Base-by-base conservation (phyloP, 2,113 vertebrate species). In the Talpa occidentalis region DNA sequence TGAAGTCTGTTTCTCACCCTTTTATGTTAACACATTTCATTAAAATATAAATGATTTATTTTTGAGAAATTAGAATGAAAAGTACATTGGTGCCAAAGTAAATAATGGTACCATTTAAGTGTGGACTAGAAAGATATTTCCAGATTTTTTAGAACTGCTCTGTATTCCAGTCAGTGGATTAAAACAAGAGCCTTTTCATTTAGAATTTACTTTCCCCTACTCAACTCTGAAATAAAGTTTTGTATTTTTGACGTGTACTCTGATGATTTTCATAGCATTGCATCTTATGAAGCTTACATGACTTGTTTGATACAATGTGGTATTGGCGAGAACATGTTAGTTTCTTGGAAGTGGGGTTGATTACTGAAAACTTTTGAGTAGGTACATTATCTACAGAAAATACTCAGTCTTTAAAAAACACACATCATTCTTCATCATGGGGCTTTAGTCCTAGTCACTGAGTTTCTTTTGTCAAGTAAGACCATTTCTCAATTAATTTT, bases 221-320 rank as follows among this genome's bases (percentile, higher is more conserved):
- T 97, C 94, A 98, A 96, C 35, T 96, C 92, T 97, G 97, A 98
- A 97, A 60, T 97, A 95, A 98, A 96, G 69, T 96, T 95, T 94
- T 96, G 87, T 37, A 49, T 77, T 97, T 95, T 96, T 90, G 3
- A 66, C 60, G 54, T 74, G 69, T 88, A 93, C 92, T 76, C 62
- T 10, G 19, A 88, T 81, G 84, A 54, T 90, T 69, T 97, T 93
- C 76, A 83, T 91, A 95, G 88, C 89, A 92, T 52, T 95, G 91
- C 72, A 95, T 56, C 49, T 95, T 62, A 76, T 87, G 74, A 94
- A 94, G 91, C 93, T 88, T 97, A 84, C 95, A 93, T 80, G 62
- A 91, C 92, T 94, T 95, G 85, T 97, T 95, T 95, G 82, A 90
- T 95, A 83, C 22, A 1, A 94, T 93, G 95, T 76, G 70, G 97